These are phyloP conservation scores for Netelia melanura DNA, from an alignment of 2,888 invertebrate genomes.

Conservation along the genomic window DNA sequence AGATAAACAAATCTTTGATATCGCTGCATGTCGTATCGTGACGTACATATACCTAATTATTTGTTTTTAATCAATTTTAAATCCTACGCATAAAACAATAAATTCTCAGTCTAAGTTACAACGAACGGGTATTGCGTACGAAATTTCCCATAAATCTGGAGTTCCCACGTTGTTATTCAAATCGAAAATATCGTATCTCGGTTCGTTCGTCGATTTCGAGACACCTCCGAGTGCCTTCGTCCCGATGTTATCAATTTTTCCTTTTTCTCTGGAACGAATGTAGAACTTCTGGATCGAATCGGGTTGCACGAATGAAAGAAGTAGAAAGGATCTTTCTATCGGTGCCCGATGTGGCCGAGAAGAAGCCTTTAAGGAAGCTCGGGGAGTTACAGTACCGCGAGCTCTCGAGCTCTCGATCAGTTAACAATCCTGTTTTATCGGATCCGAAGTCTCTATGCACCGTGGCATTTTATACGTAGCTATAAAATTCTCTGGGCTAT, in stretches of 20 bases:
- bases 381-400: slow-evolving; percentile 44
- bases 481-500: slow-evolving; percentile 54
- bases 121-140: not conserved
- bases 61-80: not conserved
- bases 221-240: slow-evolving; percentile 21
- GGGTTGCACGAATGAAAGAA: slow-evolving; percentile 16
- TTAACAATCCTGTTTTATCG: slow-evolving; percentile 69
- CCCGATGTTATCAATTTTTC: slow-evolving; percentile 37
- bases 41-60: not conserved
- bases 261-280: slow-evolving; percentile 8
- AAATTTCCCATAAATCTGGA: not conserved
- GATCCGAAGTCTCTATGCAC: slow-evolving; percentile 60
- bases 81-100: not conserved
- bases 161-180: slow-evolving; percentile 8
- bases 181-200: not conserved
- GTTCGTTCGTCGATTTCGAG: not conserved
- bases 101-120: not conserved
- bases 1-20: not conserved
- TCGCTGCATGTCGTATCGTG: not conserved
- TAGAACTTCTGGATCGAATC: slow-evolving; percentile 17
- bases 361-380: slow-evolving; percentile 54
- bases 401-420: slow-evolving; percentile 59
- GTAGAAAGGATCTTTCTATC: slow-evolving; percentile 30
- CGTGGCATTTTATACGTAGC: slow-evolving; percentile 56
- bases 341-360: slow-evolving; percentile 18